phyloP scores from a whole-genome alignment of 2,113 vertebrate genomes.

The Tenrec ecaudatus region DNA sequence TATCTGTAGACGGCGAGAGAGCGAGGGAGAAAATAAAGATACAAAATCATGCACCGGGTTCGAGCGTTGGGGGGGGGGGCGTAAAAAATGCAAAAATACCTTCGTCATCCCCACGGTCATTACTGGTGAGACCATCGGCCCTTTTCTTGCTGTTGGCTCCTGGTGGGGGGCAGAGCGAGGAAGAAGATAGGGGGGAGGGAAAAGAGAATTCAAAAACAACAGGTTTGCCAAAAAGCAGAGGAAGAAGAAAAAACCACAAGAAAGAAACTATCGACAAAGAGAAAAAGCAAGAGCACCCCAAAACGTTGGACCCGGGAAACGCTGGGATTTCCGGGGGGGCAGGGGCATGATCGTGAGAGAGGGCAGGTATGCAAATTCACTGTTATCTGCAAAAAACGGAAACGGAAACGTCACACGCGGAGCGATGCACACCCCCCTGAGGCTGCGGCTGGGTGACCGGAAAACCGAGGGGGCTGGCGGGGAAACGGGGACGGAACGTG shows the following conservation, averaged over 20 bases:
- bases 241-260: slow-evolving; percentile 19
- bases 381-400: slow-evolving; percentile 76
- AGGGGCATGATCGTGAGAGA: background rate
- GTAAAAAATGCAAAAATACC: slow-evolving; percentile 90
- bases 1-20: no score
- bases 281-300: slow-evolving; percentile 80
- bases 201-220: slow-evolving; percentile 90
- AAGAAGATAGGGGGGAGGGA: slow-evolving; percentile 89
- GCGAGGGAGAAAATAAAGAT: slow-evolving; percentile 69
- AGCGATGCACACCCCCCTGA: no score
- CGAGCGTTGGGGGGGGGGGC: slow-evolving; percentile 76
- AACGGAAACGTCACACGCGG: no score
- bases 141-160: slow-evolving; percentile 94
- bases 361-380: slow-evolving; percentile 80
- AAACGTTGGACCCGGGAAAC: slow-evolving; percentile 83
- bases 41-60: slow-evolving; percentile 91
- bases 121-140: slow-evolving; percentile 94
- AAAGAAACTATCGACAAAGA: slow-evolving; percentile 72
- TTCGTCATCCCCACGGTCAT: slow-evolving; percentile 93
- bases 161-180: slow-evolving; percentile 90
- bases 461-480: no score
- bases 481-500: no score
- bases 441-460: no score
- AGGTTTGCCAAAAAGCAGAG: slow-evolving; percentile 86
- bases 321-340: slow-evolving; percentile 83